phyloP scores from a whole-genome alignment of 2,113 vertebrate genomes.

The Excalfactoria chinensis region DNA sequence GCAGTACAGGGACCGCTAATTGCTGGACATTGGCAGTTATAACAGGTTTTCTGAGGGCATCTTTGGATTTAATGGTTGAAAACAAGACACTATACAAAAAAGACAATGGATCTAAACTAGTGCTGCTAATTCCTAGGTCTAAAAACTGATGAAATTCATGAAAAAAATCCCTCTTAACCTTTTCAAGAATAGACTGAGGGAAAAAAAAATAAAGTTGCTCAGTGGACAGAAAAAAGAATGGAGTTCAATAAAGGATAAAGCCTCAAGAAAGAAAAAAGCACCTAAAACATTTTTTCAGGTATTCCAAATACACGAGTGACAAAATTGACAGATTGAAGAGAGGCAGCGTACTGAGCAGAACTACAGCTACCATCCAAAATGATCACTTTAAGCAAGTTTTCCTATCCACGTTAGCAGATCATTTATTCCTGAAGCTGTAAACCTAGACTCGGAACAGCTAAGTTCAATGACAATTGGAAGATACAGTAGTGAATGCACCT shows the following conservation, averaged over 20 bases:
- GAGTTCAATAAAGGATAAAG: not conserved
- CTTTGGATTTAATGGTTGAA: conserved; percentile 8
- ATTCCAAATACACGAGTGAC: not conserved
- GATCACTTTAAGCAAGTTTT: not conserved
- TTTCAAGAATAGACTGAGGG: not conserved
- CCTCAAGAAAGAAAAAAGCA: conserved; percentile 18
- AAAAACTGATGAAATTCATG: conserved; percentile 10
- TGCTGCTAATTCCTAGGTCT: conserved; percentile 6
- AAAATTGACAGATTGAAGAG: not conserved
- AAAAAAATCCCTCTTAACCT: conserved; percentile 18
- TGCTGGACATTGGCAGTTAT: not conserved
- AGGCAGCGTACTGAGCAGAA: not conserved
- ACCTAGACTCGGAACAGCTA: not conserved
- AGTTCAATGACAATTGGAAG: not conserved
- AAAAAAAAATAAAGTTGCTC: not conserved
- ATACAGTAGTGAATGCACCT: not conserved
- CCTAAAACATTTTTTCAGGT: not conserved
- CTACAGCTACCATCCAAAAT: not conserved
- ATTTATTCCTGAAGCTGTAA: not conserved
- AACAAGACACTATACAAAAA: conserved; percentile 4
- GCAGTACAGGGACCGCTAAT: conserved; percentile 17
- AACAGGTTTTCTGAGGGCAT: conserved; percentile 31
- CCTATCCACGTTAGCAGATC: not conserved
- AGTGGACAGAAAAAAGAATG: not conserved
- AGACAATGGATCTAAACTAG: conserved; percentile 6